A percentile compares a stretch with the other conserved stretches of the same genome.
phyloP scores from a whole-genome alignment of 2,113 vertebrate species.

The Salvelinus fontinalis region DNA sequence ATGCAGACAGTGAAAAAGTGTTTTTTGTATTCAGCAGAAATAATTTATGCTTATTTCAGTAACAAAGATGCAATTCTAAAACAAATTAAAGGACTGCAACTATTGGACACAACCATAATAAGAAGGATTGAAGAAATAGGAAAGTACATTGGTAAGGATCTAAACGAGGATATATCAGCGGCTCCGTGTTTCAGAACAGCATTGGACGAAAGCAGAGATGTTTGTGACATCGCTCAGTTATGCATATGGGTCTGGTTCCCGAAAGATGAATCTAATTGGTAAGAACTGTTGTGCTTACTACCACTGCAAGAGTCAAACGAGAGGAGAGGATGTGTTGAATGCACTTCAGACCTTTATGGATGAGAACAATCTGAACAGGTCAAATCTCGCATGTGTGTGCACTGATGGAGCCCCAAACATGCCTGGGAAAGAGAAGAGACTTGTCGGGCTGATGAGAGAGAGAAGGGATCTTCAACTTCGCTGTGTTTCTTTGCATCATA shows the following conservation, averaged over 20 bases:
- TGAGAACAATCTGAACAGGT: neutral
- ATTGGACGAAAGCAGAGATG: neutral
- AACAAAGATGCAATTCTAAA: conserved; percentile 12
- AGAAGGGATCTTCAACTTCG: neutral
- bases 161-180: neutral
- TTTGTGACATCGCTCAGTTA: neutral
- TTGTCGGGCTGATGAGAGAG: conserved; percentile 7
- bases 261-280: neutral
- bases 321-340: neutral
- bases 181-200: neutral
- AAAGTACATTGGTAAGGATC: neutral
- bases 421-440: conserved; percentile 18
- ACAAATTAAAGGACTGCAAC: conserved; percentile 12
- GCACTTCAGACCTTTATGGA: neutral
- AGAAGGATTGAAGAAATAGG: conserved; percentile 10
- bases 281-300: neutral
- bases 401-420: conserved; percentile 3
- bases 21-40: neutral
- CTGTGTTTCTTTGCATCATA: too few relatives aligned
- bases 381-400: neutral
- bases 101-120: conserved; percentile 6
- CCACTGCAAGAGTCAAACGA: neutral
- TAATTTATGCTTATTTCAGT: neutral
- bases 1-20: conserved; percentile 1
- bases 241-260: neutral